These are phyloP conservation scores for Drosophila nannoptera DNA, from an alignment of 1,140 invertebrate genomes.

Conservation along the genomic window DNA sequence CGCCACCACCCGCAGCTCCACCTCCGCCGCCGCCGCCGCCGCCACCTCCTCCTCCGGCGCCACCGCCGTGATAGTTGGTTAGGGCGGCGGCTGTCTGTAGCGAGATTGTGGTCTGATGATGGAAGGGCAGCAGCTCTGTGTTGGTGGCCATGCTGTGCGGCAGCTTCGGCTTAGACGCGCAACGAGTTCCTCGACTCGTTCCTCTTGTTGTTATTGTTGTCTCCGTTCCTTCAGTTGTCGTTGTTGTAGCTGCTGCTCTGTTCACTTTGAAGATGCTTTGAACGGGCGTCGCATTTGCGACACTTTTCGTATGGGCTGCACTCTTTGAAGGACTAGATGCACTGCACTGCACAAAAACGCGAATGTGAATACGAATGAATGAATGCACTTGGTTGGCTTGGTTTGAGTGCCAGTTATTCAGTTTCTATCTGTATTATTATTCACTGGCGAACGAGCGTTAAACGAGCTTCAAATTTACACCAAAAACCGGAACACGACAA, in stretches of 20 bases:
- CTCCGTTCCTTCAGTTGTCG: slow-evolving; percentile 2
- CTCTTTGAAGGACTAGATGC: background rate
- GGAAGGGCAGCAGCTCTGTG: slow-evolving; percentile 74
- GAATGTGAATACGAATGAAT: background rate
- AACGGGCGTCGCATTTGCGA: slow-evolving; percentile 53
- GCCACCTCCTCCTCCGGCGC: slow-evolving; percentile 42
- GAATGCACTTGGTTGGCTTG: slow-evolving; percentile 5
- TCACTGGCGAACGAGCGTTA: slow-evolving; percentile 23
- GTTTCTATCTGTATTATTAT: slow-evolving; percentile 22
- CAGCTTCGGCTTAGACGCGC: slow-evolving; percentile 11
- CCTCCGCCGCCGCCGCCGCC: slow-evolving; percentile 24
- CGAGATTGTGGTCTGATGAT: slow-evolving; percentile 74
- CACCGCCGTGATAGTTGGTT: slow-evolving; percentile 72
- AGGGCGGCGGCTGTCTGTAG: slow-evolving; percentile 72
- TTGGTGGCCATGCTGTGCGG: slow-evolving; percentile 70
- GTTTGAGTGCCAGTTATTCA: slow-evolving; percentile 3
- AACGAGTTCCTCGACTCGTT: slow-evolving; percentile 1
- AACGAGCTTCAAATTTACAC: slow-evolving; percentile 16
- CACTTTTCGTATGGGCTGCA: slow-evolving; percentile 1
- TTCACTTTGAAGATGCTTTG: slow-evolving; percentile 10
- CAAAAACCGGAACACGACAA: slow-evolving; percentile 16
- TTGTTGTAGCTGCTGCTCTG: background rate
- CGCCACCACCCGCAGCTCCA: slow-evolving; percentile 27
- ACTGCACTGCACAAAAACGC: slow-evolving; percentile 9
- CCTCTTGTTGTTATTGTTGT: background rate